Evolutionary conservation across 2,888 invertebrate species (phyloP), one percentile per base, ranked within the genome.

Genomic region (Melinopterus prodromus): DNA sequence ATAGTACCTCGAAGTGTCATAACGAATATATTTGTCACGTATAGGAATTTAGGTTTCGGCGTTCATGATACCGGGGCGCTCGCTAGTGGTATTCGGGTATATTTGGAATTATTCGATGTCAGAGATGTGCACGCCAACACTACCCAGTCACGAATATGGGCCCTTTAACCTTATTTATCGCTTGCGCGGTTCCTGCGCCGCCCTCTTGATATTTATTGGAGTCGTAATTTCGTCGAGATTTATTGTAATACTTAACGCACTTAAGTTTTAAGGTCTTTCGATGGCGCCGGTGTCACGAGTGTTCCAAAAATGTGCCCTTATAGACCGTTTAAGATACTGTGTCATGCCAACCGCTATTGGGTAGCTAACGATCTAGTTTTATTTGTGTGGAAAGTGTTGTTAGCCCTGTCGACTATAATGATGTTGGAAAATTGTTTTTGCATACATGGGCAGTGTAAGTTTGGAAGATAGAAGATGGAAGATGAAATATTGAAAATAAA

Each of bases 121-220:
- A 80, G 81, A 82, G 81, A 82, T 82, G 84, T 84, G 84, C 87
- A 87, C 87, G 87, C 87, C 84, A 87, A 83, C 83, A 83, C 80
- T 81, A 78, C 82, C 81, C 82, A 86, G 87, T 86, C 86, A 86
- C 87, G 86, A 85, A 86, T 84, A 80, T 84, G 82, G 83, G 84
- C 84, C 84, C 71, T 71, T 81, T 82, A 76, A 71, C 77, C 26
- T 81, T 80, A 83, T 81, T 80, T 81, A 79, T 69, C 75, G 70
- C 76, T 82, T 81, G 78, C 71, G 77, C 71, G 76, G 69, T 75
- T 80, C 78, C 78, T 78, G 76, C 78, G 78, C 78, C 69, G 76
- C 71, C 71, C 74, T 53, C 79, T 79, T 75, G 35, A 69, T 80
- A 80, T 80, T 80, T 80, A 80, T 78, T 78, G 38, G 16, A 69